Evolutionary conservation across 1,140 invertebrate species (phyloP).

Genomic region (Drosophila serrata): DNA sequence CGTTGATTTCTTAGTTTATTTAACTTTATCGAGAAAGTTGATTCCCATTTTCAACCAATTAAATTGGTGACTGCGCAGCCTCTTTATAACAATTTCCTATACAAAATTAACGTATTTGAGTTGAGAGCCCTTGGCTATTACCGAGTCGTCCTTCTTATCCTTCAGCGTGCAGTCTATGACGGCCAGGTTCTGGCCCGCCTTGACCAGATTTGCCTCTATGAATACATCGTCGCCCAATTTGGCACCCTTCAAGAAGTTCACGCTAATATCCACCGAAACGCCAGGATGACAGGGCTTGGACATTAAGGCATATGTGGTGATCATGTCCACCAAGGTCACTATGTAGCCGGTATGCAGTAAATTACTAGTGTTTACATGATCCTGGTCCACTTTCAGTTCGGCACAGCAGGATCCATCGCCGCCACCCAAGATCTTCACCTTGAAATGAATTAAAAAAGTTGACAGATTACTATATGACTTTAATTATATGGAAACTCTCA

Average conservation of each 20-base stretch:
- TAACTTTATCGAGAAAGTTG: background rate
- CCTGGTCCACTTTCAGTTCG: conserved; percentile 91
- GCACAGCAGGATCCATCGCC: conserved; percentile 89
- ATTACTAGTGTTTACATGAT: conserved; percentile 91
- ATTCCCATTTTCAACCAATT: background rate
- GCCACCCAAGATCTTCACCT: conserved; percentile 90
- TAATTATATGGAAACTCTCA: background rate
- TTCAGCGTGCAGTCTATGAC: conserved; percentile 92
- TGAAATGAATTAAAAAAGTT: background rate
- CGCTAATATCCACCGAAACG: conserved; percentile 91
- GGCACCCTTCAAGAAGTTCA: conserved; percentile 91
- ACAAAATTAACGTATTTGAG: conserved; percentile 88
- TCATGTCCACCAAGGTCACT: conserved; percentile 92
- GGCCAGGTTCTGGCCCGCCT: conserved; percentile 91
- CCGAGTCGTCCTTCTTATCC: conserved; percentile 89
- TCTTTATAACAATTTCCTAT: conserved; percentile 13
- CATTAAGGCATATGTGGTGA: conserved; percentile 93
- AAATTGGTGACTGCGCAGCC: background rate
- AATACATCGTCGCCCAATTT: conserved; percentile 91
- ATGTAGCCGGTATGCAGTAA: conserved; percentile 94
- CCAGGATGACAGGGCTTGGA: conserved; percentile 89
- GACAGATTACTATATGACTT: background rate
- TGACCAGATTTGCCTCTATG: conserved; percentile 92
- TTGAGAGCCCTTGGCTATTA: conserved; percentile 92
- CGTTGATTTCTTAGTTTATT: background rate